Base-by-base conservation (phyloP, 2,888 invertebrate genomes). In the Hydrotaea cyrtoneurina region DNA sequence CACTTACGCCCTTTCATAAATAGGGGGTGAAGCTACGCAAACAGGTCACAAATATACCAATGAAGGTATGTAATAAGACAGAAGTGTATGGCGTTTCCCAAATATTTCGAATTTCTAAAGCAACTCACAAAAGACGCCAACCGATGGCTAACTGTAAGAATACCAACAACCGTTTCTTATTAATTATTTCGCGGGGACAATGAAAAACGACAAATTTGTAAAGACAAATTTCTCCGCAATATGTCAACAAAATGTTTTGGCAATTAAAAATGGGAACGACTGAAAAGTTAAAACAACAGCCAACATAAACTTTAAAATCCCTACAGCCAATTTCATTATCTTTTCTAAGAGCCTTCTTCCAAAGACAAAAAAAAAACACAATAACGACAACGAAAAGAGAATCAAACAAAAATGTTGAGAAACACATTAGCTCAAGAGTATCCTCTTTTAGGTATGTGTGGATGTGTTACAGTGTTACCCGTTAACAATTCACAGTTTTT, bases 321-420 rank as follows among this genome's bases (percentile, higher is more conserved):
- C 87, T 85, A 80, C 80, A 84, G 76, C 78, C 77, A 72, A 85
- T 87, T 86, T 86, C 84, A 86, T 85, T 86, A 86, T 83, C 83
- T 77, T 85, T 85, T 77, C 19, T 26, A n/a, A 15, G 69, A 69
- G 76, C 85, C 85, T 81, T 86, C 81, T 74, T 77, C 7, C 31
- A 31, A 31, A 7, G 7, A 31, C 2, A 31, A 31, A 43, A n/a
- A 19, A 39, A 59, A 72, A 71, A 39, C 17, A 21, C 7, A 26
- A 72, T 53, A 7, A 21, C 23, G 15, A 39, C n/a, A 80, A 36
- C 4, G 15, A 71, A n/a, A 46, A 23, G 26, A 72, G 21, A 72
- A 39, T 10, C 10, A 39, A 31, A 39, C 39, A 73, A 79, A 82
- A 74, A 80, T 78, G 23, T 53, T 74, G 71, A 80, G 78, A 78